Conservation (phyloP, 2,888 invertebrate genomes). For the Ceraclea dissimilis region DNA sequence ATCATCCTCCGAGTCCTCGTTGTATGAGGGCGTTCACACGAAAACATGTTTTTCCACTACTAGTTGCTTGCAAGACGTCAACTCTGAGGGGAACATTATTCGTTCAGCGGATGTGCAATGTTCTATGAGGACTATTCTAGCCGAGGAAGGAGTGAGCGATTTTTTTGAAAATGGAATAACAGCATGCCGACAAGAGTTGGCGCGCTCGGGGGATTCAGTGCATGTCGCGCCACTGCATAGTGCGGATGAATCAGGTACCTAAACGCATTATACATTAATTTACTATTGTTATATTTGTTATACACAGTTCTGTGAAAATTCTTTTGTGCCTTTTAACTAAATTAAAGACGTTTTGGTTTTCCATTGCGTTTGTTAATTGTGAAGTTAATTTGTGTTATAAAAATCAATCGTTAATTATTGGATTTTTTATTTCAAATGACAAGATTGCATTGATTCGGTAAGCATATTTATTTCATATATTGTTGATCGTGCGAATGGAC, state of each 20-base stretch:
- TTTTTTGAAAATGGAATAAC: conserved; percentile 20
- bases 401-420: too few species aligned
- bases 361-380: too few species aligned
- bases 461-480: too few species aligned
- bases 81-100: conserved; percentile 9
- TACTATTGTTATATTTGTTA: not conserved
- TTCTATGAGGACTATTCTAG: conserved; percentile 14
- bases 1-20: conserved; percentile 16
- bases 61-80: conserved; percentile 1
- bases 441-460: too few species aligned
- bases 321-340: too few species aligned
- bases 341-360: too few species aligned
- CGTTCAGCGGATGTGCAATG: conserved; percentile 11
- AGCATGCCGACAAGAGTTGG: not conserved
- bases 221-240: conserved; percentile 14
- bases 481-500: too few species aligned
- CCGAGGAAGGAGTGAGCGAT: conserved; percentile 10
- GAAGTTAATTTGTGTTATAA: too few species aligned
- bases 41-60: conserved; percentile 22
- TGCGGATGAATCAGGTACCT: conserved; percentile 13
- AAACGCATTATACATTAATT: conserved; percentile 28
- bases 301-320: not conserved
- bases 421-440: too few species aligned
- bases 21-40: conserved; percentile 22
- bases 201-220: conserved; percentile 11